Evolutionary conservation across 1,140 invertebrate species (phyloP).

Genomic region (Drosophila elegans): DNA sequence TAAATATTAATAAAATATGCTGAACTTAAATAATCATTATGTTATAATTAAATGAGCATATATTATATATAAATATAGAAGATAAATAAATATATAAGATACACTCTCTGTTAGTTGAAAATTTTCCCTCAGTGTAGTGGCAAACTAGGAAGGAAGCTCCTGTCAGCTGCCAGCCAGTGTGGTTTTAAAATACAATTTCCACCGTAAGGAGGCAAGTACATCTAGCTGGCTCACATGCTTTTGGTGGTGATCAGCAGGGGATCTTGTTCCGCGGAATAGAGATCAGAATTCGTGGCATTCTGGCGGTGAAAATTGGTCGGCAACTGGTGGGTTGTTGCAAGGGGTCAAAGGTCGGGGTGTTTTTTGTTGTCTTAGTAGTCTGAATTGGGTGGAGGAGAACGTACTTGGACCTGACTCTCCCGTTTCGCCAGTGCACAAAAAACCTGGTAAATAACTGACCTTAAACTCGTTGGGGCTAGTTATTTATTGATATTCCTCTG

Average conservation of each 20-base stretch:
- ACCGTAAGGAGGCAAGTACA: neutral
- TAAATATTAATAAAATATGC: too few relatives aligned
- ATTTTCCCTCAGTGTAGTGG: neutral
- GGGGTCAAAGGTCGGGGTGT: too few relatives aligned
- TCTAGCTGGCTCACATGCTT: slow-evolving; percentile 2
- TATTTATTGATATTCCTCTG: slow-evolving; percentile 4
- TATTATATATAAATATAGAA: too few relatives aligned
- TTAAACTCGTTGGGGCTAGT: neutral
- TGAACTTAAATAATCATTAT: too few relatives aligned
- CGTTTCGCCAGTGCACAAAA: slow-evolving; percentile 10
- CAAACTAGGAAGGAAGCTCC: neutral
- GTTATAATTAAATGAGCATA: too few relatives aligned
- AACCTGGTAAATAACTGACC: neutral
- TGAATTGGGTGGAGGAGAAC: neutral
- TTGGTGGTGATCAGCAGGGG: slow-evolving; percentile 52
- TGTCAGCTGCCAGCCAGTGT: neutral
- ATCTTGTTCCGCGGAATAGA: slow-evolving; percentile 39
- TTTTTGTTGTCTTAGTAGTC: neutral
- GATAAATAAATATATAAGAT: too few relatives aligned
- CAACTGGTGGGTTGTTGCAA: neutral
- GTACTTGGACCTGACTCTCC: neutral
- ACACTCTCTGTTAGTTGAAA: neutral
- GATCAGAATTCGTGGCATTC: slow-evolving; percentile 38
- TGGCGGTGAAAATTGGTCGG: slow-evolving; percentile 48
- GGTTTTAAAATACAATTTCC: slow-evolving; percentile 27